These are phyloP conservation scores for Xenopus borealis DNA, from an alignment of 2,113 vertebrate genomes.

Conservation along the genomic window DNA sequence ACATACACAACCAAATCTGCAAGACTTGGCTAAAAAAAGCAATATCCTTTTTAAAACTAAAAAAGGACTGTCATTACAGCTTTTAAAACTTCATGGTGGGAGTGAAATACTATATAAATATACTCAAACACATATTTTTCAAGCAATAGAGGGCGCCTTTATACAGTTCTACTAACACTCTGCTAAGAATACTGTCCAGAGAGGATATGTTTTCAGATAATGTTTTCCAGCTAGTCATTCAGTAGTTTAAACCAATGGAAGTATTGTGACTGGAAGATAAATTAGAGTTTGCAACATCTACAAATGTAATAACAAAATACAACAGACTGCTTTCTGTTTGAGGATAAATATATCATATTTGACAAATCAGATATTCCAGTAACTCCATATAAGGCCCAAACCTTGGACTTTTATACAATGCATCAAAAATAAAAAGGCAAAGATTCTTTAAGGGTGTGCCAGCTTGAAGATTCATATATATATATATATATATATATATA, in stretches of 20 bases:
- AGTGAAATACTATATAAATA: not conserved
- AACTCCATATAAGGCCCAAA: too few species aligned
- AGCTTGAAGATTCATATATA: too few species aligned
- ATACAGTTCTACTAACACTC: constrained; percentile 48
- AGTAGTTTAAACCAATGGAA: not conserved
- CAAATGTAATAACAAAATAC: too few species aligned
- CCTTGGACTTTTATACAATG: too few species aligned
- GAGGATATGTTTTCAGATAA: not conserved
- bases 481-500: too few species aligned
- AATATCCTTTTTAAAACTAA: constrained; percentile 10
- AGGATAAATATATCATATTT: not conserved
- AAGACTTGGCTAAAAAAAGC: constrained; percentile 18
- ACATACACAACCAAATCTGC: not conserved
- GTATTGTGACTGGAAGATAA: not conserved
- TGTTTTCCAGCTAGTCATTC: not conserved
- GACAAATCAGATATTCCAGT: too few species aligned
- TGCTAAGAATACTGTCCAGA: not conserved
- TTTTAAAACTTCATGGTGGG: constrained; percentile 3
- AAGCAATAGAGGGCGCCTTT: constrained; percentile 79
- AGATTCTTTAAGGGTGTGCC: too few species aligned
- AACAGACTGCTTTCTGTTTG: too few species aligned
- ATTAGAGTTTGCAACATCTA: not conserved
- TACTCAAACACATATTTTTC: constrained; percentile 3
- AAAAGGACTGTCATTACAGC: not conserved
- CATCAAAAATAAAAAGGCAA: too few species aligned